These are phyloP conservation scores for Halichoeres trimaculatus DNA, from an alignment of 2,113 vertebrate genomes.

Conservation along the genomic window DNA sequence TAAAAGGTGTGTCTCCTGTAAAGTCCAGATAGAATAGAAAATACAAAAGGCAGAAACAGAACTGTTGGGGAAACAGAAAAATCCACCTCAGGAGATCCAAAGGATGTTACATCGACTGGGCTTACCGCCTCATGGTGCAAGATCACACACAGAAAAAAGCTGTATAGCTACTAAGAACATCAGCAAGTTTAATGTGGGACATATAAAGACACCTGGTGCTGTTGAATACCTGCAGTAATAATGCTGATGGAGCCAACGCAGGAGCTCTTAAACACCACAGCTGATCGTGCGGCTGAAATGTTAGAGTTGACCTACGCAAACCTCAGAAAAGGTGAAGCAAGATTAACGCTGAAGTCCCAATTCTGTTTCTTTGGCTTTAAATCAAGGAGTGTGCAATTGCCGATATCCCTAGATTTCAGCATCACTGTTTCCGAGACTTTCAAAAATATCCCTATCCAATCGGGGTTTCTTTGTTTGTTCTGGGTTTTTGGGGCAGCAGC, in stretches of 20 bases:
- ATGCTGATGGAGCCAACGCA: constrained; percentile 34
- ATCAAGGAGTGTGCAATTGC: constrained; percentile 78
- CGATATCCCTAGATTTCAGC: constrained; percentile 71
- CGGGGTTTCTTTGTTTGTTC: constrained; percentile 29
- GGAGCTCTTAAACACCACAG: constrained; percentile 37
- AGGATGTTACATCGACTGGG: constrained; percentile 57
- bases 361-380: constrained; percentile 62
- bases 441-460: constrained; percentile 46
- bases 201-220: constrained; percentile 40
- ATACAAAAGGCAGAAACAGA: constrained; percentile 59
- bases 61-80: constrained; percentile 33
- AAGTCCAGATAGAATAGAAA: constrained; percentile 37
- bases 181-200: constrained; percentile 38
- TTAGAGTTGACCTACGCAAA: constrained; percentile 28
- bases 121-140: constrained; percentile 46
- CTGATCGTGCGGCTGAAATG: constrained; percentile 39
- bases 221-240: constrained; percentile 45
- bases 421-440: constrained; percentile 53
- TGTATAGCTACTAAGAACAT: constrained; percentile 36
- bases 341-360: constrained; percentile 42
- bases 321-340: constrained; percentile 40
- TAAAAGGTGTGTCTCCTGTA: constrained; percentile 60
- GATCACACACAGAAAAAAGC: constrained; percentile 41
- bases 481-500: constrained; percentile 80
- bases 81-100: constrained; percentile 60